Conservation (phyloP, 2,888 invertebrate genomes). For the Scaptomyza caliginosa region DNA sequence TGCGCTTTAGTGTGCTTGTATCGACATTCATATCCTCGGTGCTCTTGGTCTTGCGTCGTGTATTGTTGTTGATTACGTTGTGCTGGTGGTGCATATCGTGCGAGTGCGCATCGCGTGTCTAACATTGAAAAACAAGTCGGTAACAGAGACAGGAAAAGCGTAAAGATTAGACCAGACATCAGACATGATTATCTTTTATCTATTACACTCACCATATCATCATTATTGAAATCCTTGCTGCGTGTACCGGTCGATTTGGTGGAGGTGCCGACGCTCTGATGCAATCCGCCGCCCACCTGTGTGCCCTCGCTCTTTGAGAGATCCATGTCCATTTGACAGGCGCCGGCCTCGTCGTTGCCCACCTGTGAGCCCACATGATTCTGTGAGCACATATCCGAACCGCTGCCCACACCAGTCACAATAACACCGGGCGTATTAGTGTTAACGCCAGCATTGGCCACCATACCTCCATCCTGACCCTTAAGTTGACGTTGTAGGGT, state of each 20-base stretch:
- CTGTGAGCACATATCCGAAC: slow-evolving; percentile 87
- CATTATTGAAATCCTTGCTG: slow-evolving; percentile 86
- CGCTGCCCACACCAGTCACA: slow-evolving; percentile 69
- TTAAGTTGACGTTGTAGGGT: slow-evolving; percentile 88
- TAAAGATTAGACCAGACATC: slow-evolving; percentile 15
- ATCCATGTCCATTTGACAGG: slow-evolving; percentile 86
- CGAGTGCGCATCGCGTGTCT: slow-evolving; percentile 89
- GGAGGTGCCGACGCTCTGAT: slow-evolving; percentile 85
- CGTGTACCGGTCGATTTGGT: slow-evolving; percentile 88
- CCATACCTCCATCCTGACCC: slow-evolving; percentile 87
- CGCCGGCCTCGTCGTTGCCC: slow-evolving; percentile 84
- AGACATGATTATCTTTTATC: background rate
- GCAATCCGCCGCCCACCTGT: slow-evolving; percentile 90
- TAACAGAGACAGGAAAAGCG: background rate
- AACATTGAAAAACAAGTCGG: slow-evolving; percentile 15
- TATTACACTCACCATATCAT: slow-evolving; percentile 86
- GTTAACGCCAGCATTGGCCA: slow-evolving; percentile 70
- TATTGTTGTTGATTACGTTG: slow-evolving; percentile 90
- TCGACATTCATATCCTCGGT: slow-evolving; percentile 92
- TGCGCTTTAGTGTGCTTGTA: slow-evolving; percentile 93
- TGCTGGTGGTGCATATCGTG: slow-evolving; percentile 88
- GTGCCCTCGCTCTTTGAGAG: slow-evolving; percentile 91
- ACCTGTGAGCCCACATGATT: slow-evolving; percentile 88
- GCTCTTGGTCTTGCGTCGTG: slow-evolving; percentile 93
- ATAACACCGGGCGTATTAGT: slow-evolving; percentile 71